phyloP scores from a whole-genome alignment of 2,113 vertebrate genomes.

The Mustela lutreola region DNA sequence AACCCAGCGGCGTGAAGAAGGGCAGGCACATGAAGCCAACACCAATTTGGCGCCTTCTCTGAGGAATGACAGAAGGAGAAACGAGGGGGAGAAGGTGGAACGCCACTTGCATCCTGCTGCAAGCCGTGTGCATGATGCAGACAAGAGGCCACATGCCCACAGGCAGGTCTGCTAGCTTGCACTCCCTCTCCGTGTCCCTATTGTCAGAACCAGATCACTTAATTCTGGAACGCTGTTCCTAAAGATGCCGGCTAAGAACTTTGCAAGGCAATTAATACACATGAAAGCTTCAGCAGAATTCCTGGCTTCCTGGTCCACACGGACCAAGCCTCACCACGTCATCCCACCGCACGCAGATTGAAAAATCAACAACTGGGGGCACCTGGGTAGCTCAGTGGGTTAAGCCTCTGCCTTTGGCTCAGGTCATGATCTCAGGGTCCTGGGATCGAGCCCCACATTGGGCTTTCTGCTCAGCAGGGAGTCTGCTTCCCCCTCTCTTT shows the following conservation, averaged over 20 bases:
- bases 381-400: too few relatives aligned
- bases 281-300: not conserved
- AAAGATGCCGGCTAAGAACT: not conserved
- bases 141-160: not conserved
- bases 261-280: not conserved
- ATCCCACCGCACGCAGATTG: not conserved
- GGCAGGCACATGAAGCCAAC: not conserved
- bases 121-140: not conserved
- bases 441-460: too few relatives aligned
- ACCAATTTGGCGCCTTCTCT: not conserved
- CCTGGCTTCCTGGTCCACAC: not conserved
- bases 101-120: not conserved
- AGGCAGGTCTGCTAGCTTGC: too few relatives aligned
- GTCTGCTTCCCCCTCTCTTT: too few relatives aligned
- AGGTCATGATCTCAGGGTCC: too few relatives aligned
- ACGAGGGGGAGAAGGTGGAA: not conserved
- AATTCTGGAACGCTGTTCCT: not conserved
- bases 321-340: not conserved
- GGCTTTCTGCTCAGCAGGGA: too few relatives aligned
- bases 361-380: too few relatives aligned
- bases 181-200: fast-evolving
- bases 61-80: not conserved
- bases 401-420: too few relatives aligned
- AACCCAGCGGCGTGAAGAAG: not conserved
- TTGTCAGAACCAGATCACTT: not conserved